These are phyloP conservation scores for Erethizon dorsatum DNA, from an alignment of 2,797 vertebrate species.

Conservation along the genomic window DNA sequence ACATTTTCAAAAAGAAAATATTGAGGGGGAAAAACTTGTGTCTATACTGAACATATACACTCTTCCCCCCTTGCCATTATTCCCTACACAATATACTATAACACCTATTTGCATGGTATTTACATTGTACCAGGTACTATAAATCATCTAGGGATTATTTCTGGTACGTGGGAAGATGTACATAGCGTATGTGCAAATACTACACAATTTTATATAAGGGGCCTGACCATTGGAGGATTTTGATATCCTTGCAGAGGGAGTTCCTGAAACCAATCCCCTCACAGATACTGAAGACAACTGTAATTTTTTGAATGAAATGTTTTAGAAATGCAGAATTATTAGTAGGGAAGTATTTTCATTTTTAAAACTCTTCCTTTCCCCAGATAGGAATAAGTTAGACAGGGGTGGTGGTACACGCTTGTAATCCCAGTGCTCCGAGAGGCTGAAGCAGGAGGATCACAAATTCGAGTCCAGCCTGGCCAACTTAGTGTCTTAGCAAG, in stretches of 20 bases:
- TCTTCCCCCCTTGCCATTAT: neutral
- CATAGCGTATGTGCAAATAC: neutral
- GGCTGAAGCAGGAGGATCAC: neutral
- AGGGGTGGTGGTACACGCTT: neutral
- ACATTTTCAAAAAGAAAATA: neutral
- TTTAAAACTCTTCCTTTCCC: neutral
- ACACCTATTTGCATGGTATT: neutral
- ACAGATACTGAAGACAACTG: neutral
- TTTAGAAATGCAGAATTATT: conserved; percentile 54
- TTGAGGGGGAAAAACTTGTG: neutral
- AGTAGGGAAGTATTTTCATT: conserved; percentile 1
- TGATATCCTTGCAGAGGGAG: neutral
- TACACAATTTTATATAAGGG: neutral
- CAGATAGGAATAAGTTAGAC: neutral
- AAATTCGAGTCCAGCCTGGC: neutral
- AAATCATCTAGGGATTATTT: neutral
- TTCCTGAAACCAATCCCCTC: neutral
- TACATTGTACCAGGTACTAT: neutral
- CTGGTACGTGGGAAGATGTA: neutral
- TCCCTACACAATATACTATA: neutral
- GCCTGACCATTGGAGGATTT: neutral
- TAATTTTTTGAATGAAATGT: conserved; percentile 55
- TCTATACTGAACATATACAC: neutral
- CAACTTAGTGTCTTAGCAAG: neutral
- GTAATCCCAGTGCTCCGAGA: neutral